Evolutionary conservation across 2,888 invertebrate species (phyloP).

Genomic region (Rhimphoctona megacephalus): DNA sequence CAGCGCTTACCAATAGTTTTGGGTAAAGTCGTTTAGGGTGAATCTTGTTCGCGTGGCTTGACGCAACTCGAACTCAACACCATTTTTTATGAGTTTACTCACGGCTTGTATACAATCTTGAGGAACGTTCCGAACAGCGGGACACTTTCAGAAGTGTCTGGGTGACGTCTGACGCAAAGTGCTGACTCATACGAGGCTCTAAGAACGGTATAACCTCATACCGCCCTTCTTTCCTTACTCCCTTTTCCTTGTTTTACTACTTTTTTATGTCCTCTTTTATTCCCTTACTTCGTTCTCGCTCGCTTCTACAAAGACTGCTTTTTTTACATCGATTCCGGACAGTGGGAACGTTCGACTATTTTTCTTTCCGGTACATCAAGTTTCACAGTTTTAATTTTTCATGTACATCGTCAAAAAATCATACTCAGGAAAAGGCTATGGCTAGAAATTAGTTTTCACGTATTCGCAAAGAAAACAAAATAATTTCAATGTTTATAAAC

Average conservation of each 20-base stretch:
- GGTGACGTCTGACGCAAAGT: conserved; percentile 61
- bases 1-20: conserved; percentile 32
- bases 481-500: neutral
- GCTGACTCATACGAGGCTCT: conserved; percentile 61
- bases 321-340: neutral
- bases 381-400: neutral
- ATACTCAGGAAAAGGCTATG: neutral
- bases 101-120: conserved; percentile 58
- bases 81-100: conserved; percentile 69
- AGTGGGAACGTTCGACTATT: neutral
- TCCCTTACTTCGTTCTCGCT: neutral
- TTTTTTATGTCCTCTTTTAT: conserved; percentile 41
- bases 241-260: conserved; percentile 58
- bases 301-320: neutral
- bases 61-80: conserved; percentile 38
- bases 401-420: neutral
- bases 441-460: neutral
- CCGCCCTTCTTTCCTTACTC: conserved; percentile 31
- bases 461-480: neutral
- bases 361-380: neutral
- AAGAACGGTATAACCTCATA: conserved; percentile 18
- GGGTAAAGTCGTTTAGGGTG: conserved; percentile 56
- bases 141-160: conserved; percentile 64
- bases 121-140: conserved; percentile 46
- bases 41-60: conserved; percentile 65